Conservation (phyloP, 2,888 invertebrate species). For the Coleophora deauratella region DNA sequence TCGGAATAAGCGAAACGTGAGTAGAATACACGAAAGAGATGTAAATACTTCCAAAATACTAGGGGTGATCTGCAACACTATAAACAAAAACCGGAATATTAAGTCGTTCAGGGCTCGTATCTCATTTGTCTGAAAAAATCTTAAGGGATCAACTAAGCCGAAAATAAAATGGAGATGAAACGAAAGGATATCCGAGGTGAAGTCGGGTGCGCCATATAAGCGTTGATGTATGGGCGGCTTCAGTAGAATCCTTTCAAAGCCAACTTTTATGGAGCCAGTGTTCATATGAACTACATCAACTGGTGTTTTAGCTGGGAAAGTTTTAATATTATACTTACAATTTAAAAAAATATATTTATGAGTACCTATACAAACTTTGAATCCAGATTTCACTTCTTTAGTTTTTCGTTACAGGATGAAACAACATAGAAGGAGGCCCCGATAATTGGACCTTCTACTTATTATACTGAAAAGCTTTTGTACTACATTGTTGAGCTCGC, state of each 20-base stretch:
- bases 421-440: too few species aligned
- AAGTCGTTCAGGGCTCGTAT: constrained; percentile 29
- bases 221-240: constrained; percentile 50
- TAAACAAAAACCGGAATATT: constrained; percentile 30
- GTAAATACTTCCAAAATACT: constrained; percentile 6
- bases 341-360: too few species aligned
- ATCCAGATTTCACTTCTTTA: too few species aligned
- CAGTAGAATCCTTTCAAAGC: constrained; percentile 30
- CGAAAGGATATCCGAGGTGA: constrained; percentile 48
- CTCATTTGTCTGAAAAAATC: constrained; percentile 47
- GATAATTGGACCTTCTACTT: too few species aligned
- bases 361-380: too few species aligned
- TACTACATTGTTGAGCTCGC: too few species aligned
- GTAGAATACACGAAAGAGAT: constrained; percentile 11
- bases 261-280: constrained; percentile 26
- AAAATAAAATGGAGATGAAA: constrained; percentile 61
- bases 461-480: too few species aligned
- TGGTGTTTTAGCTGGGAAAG: too few species aligned
- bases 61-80: constrained; percentile 13
- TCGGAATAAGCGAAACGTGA: constrained; percentile 8
- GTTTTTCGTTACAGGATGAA: too few species aligned
- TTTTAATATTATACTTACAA: too few species aligned
- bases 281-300: neutral
- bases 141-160: constrained; percentile 44
- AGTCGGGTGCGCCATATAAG: constrained; percentile 36